Percentiles rank a stretch among this genome's conserved stretches.
These are phyloP conservation scores for Gerris buenoi DNA, from an alignment of 1,140 invertebrate species.

Conservation along the genomic window DNA sequence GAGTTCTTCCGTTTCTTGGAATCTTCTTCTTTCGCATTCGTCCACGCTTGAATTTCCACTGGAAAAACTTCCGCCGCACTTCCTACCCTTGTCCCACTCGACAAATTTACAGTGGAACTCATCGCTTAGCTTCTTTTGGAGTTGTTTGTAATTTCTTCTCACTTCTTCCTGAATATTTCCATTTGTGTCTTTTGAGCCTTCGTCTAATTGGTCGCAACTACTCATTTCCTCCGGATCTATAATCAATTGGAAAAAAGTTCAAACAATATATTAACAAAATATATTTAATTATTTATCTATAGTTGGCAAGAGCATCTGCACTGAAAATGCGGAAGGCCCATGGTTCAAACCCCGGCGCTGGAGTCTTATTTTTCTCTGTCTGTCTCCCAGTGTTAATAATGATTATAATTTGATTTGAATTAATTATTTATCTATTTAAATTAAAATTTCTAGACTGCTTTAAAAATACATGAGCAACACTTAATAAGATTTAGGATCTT, in stretches of 20 bases:
- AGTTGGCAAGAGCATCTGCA: no score
- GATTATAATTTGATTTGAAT: no score
- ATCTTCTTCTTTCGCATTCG: slow-evolving; percentile 24
- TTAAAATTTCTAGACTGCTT: no score
- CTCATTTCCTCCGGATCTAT: slow-evolving; percentile 20
- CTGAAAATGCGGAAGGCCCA: no score
- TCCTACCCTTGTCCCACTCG: slow-evolving; percentile 48
- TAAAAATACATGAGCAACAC: no score
- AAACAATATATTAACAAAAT: not conserved
- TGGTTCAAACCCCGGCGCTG: no score
- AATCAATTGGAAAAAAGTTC: slow-evolving; percentile 8
- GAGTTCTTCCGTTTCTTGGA: slow-evolving; percentile 31
- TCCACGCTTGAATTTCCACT: slow-evolving; percentile 20
- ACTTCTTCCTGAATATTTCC: slow-evolving; percentile 34
- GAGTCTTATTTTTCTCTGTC: no score
- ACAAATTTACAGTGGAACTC: slow-evolving; percentile 54
- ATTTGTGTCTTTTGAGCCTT: slow-evolving; percentile 12
- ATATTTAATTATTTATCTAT: not conserved
- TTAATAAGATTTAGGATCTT: no score
- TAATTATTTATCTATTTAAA: no score
- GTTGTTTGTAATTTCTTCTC: slow-evolving; percentile 41
- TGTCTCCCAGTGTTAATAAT: no score
- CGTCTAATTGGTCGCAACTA: slow-evolving; percentile 18
- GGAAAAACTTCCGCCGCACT: slow-evolving; percentile 20
- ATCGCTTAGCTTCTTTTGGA: slow-evolving; percentile 48